Base-by-base conservation (phyloP, 2,113 vertebrate genomes). In the Abramis brama region DNA sequence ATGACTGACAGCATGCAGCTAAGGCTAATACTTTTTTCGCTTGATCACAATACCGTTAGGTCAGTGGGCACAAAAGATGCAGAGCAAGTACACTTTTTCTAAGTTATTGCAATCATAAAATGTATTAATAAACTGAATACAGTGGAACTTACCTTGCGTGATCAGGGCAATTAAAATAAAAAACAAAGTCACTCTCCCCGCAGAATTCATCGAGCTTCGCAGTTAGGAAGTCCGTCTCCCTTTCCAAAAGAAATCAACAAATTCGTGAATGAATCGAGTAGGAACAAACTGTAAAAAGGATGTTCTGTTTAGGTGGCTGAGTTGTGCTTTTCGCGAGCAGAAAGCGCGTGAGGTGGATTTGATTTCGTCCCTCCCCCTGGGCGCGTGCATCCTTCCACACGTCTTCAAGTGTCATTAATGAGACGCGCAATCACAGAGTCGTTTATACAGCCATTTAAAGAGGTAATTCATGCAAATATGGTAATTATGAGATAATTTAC, bases 351-450 rank as follows among this genome's bases (percentile, higher is more conserved):
- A 55, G 83, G 59, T 39, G 66, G 93, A 93, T 91, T 91, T 90
- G 88, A 83, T 87, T 89, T 90, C 79, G 93, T 93, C 92, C 93
- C 91, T 91, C 94, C 92, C 91, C 89, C 79, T 87, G 87, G 87
- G 89, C 86, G 11, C 82, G 84, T 83, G 73, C 68, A 82, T 82
- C 71, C 47, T 68, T 84, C 45, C 30, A 75, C 68, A 71, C 75
- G 82, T 89, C 83, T 77, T 84, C 57, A 86, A 79, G 30, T 80
- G 59, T 52, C 78, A 85, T 73, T 50, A 45, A 62, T 47, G 60
- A 70, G 64, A n/a, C 27, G 6, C 62, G 19, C 64, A 43, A 10
- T 50, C 19, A n/a, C 39, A 33, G n/a, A 17, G 33, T 81, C 23
- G 81, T 80, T 27, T 19, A 19, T 33, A 0, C 13, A 52, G 45